phyloP scores from a whole-genome alignment of 2,113 vertebrate genomes.

The Archocentrus centrarchus region DNA sequence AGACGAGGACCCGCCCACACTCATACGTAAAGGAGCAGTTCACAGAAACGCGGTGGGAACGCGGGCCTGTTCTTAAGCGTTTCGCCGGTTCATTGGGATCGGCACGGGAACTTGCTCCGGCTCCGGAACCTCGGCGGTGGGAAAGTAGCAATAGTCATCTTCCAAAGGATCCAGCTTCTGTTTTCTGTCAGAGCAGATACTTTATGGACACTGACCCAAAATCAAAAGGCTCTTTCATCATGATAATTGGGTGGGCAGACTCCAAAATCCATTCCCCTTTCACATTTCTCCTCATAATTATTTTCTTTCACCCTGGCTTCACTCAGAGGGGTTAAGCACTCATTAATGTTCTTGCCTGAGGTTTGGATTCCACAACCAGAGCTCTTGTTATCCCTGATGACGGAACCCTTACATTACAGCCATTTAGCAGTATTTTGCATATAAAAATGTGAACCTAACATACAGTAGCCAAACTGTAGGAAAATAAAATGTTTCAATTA shows the following conservation, averaged over 20 bases:
- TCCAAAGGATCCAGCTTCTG: constrained; percentile 35
- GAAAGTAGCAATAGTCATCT: neutral
- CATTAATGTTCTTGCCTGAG: constrained; percentile 7
- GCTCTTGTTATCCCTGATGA: neutral
- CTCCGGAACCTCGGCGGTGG: too few species aligned
- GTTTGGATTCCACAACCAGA: neutral
- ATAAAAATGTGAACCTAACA: neutral
- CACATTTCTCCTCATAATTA: constrained; percentile 35
- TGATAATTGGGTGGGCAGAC: constrained; percentile 32
- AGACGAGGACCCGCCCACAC: too few species aligned
- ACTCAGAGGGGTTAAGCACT: constrained; percentile 5
- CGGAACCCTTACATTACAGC: neutral
- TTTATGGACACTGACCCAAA: constrained; percentile 45
- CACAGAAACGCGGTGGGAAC: too few species aligned
- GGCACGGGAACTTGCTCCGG: too few species aligned
- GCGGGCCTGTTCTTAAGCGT: too few species aligned
- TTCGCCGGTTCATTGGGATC: too few species aligned
- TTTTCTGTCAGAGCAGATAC: constrained; percentile 40
- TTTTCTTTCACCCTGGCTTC: constrained; percentile 13
- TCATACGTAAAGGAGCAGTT: too few species aligned
- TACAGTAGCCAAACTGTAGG: neutral
- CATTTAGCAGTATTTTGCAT: neutral
- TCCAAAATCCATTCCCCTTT: constrained; percentile 28
- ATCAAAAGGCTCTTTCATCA: constrained; percentile 43
- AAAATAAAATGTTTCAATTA: neutral